Conservation (phyloP, 2,113 vertebrate genomes). For the Pomatostomus ruficeps region DNA sequence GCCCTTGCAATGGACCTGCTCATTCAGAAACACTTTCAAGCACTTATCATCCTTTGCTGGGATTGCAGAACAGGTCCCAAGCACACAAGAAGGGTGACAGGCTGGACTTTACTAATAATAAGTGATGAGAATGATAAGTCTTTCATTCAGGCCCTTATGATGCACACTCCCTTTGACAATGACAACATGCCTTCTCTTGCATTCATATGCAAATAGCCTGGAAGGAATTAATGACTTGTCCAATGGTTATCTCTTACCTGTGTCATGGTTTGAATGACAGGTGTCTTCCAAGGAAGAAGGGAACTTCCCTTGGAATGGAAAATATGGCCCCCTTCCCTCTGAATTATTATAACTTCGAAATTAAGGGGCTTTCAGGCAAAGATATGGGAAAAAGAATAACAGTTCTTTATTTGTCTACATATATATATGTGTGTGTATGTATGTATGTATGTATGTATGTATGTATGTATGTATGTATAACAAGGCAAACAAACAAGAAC, state of each 20-base stretch:
- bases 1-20: not conserved
- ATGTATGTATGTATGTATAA: too few relatives aligned
- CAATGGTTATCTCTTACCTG: not conserved
- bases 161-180: rapidly evolving
- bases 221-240: not conserved
- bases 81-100: not conserved
- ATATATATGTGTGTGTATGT: too few relatives aligned
- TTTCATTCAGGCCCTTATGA: not conserved
- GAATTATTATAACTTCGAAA: too few relatives aligned
- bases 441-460: too few relatives aligned
- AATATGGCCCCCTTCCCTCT: too few relatives aligned
- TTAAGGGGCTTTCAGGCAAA: too few relatives aligned
- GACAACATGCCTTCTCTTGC: not conserved
- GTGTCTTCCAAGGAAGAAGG: too few relatives aligned
- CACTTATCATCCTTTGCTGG: not conserved
- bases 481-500: too few relatives aligned
- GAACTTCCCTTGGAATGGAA: too few relatives aligned
- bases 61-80: not conserved
- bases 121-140: not conserved
- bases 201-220: not conserved
- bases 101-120: not conserved
- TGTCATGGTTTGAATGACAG: too few relatives aligned
- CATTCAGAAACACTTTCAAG: not conserved
- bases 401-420: too few relatives aligned
- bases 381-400: too few relatives aligned